These are phyloP conservation scores for Thereva unica DNA, from an alignment of 2,888 invertebrate species.

Conservation along the genomic window DNA sequence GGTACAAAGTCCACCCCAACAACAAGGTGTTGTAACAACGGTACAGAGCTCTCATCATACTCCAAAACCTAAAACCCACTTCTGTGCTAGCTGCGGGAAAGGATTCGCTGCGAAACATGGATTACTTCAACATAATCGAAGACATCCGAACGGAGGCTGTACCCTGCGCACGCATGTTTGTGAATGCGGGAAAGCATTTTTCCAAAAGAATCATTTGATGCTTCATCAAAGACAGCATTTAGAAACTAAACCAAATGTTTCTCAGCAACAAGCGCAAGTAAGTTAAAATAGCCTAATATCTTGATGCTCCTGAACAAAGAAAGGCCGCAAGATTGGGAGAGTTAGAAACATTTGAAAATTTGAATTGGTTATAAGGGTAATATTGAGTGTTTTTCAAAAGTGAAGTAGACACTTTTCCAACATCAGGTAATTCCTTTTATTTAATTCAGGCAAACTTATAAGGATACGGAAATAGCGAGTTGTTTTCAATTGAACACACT, in stretches of 20 bases:
- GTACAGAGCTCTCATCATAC: constrained; percentile 20
- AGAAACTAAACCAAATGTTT: constrained; percentile 57
- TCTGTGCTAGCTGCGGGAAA: constrained; percentile 79
- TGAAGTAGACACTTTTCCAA: too few species aligned
- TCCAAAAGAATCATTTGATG: constrained; percentile 82
- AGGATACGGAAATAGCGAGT: too few species aligned
- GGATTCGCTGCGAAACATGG: constrained; percentile 84
- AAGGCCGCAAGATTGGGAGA: too few species aligned
- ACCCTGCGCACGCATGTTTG: constrained; percentile 79
- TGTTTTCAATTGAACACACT: too few species aligned
- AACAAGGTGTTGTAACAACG: constrained; percentile 51
- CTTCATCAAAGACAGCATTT: constrained; percentile 78
- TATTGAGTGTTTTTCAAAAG: too few species aligned
- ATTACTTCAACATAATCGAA: constrained; percentile 75
- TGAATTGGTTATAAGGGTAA: too few species aligned
- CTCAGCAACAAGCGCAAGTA: constrained; percentile 56
- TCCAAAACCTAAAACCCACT: constrained; percentile 72
- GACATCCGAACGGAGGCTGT: constrained; percentile 79
- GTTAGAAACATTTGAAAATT: too few species aligned
- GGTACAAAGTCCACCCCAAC: constrained; percentile 57
- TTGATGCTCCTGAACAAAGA: too few species aligned
- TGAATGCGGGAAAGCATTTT: constrained; percentile 83
- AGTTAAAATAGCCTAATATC: too few species aligned
- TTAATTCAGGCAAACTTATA: too few species aligned
- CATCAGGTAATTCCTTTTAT: too few species aligned